A percentile compares a stretch with the other conserved stretches of the same genome.
Evolutionary conservation across 2,888 invertebrate species (phyloP).

Genomic region (Megalurothrips usitatus): DNA sequence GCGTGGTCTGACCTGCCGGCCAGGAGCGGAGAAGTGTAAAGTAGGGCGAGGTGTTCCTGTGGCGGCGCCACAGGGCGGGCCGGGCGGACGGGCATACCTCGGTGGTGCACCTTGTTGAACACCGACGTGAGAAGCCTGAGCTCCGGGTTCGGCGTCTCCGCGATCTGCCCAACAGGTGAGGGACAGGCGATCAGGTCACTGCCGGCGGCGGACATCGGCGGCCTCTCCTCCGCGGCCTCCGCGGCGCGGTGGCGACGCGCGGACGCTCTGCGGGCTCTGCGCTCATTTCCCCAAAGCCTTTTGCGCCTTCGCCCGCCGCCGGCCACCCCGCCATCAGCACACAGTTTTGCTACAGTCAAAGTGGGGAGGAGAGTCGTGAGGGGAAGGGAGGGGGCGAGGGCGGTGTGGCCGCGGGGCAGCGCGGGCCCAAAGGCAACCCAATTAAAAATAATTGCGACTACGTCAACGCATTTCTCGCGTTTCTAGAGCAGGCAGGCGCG

Average conservation of each 20-base stretch:
- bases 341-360: background rate
- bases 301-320: background rate
- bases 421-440: slow-evolving; percentile 1
- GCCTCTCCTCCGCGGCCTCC: too few species aligned
- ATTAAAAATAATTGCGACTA: slow-evolving; percentile 23
- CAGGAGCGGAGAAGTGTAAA: background rate
- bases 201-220: too few species aligned
- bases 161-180: slow-evolving; percentile 60
- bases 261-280: too few species aligned
- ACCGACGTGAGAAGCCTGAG: slow-evolving; percentile 80
- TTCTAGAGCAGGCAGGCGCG: background rate
- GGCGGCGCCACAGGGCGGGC: background rate
- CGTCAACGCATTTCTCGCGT: slow-evolving; percentile 15
- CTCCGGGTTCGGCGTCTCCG: slow-evolving; percentile 80
- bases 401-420: background rate
- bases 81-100: slow-evolving; percentile 59
- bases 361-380: background rate
- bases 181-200: background rate
- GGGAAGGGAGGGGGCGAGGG: background rate
- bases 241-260: background rate
- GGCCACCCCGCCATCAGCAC: background rate
- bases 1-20: slow-evolving; percentile 63
- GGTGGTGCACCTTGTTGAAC: slow-evolving; percentile 77
- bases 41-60: background rate
- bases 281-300: too few species aligned